Evolutionary conservation across 64 coral and sea anemone species (phyloP), one percentile per base, ranked within the genome.

Genomic region (Dendronephthya gigantea): DNA sequence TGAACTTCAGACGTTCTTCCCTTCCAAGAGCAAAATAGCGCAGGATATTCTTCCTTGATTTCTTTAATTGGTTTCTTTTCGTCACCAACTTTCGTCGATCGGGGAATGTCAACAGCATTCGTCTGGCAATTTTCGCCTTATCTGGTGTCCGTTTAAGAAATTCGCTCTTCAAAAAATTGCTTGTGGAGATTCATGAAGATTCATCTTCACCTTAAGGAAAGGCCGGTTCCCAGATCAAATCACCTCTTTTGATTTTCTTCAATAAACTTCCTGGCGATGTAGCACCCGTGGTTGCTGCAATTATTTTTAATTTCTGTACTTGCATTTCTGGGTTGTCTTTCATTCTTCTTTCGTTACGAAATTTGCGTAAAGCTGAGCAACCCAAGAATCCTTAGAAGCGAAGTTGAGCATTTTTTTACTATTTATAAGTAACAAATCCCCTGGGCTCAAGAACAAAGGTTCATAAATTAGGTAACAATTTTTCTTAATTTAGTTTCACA

Each of bases 371-470:
- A 86, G 11, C 43, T 86, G 32, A 27, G 84, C 52, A 69, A 69
- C 56, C 58, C 84, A 69, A 39, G 84, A 86, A 50, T 86, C 84
- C 52, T 86, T n/a, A n/a, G n/a, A n/a, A n/a, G n/a, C n/a, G n/a
- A n/a, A n/a, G n/a, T n/a, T n/a, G n/a, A n/a, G n/a, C n/a, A n/a
- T n/a, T n/a, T n/a, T n/a, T n/a, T n/a, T n/a, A n/a, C n/a, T n/a
- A n/a, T n/a, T 88, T 88, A 47, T 72, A 88, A 88, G 86, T 56
- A 1, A 82, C 70, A 0, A 88, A 88, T 58, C 74, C 75, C 13
- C 35, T 88, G 13, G 75, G 86, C 6, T 81, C 86, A 55, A 88
- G 39, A 23, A 88, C 86, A 82, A 82, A 35, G 13, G 37, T 1
- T 1, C 75, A 88, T 37, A 40, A 83, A 83, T n/a, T 35, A 43